Evolutionary conservation across 2,888 invertebrate genomes (phyloP).

Genomic region (Caenorhabditis panamensis): DNA sequence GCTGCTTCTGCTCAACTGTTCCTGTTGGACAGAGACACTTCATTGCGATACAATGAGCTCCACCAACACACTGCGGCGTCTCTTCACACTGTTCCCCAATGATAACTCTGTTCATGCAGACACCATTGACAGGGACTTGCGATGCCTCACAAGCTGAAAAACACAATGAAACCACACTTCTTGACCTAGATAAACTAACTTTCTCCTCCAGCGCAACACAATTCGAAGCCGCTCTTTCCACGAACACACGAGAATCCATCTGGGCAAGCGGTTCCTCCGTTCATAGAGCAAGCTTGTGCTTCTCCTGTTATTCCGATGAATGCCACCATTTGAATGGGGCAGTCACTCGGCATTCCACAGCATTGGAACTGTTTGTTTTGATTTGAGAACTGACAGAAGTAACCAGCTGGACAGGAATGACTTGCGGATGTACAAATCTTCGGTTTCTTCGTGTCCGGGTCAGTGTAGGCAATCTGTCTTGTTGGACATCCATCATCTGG

Average conservation of each 20-base stretch:
- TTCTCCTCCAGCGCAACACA: conserved; percentile 74
- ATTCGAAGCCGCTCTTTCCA: conserved; percentile 68
- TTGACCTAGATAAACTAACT: conserved; percentile 36
- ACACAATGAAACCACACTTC: too few relatives aligned
- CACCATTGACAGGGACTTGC: conserved; percentile 70
- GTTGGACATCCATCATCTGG: conserved; percentile 73
- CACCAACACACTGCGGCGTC: conserved; percentile 66
- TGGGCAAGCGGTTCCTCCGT: conserved; percentile 70
- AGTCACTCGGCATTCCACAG: conserved; percentile 73
- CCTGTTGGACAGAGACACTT: conserved; percentile 62
- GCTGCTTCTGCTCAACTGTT: conserved; percentile 63
- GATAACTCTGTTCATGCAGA: conserved; percentile 63
- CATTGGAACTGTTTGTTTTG: conserved; percentile 73
- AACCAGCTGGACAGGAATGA: conserved; percentile 72
- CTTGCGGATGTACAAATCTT: conserved; percentile 73
- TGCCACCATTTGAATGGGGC: conserved; percentile 71
- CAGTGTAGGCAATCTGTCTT: conserved; percentile 72
- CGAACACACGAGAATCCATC: conserved; percentile 73
- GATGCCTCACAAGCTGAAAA: conserved; percentile 70
- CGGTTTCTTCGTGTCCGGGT: conserved; percentile 70
- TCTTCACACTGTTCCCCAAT: conserved; percentile 68
- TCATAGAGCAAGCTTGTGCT: conserved; percentile 72
- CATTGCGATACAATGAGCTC: conserved; percentile 57
- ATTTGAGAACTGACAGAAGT: conserved; percentile 72
- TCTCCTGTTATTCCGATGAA: conserved; percentile 73